Percentiles rank a stretch among this genome's conserved stretches.
phyloP scores from a whole-genome alignment of 2,888 invertebrate species.

The Podotricha telesiphe region DNA sequence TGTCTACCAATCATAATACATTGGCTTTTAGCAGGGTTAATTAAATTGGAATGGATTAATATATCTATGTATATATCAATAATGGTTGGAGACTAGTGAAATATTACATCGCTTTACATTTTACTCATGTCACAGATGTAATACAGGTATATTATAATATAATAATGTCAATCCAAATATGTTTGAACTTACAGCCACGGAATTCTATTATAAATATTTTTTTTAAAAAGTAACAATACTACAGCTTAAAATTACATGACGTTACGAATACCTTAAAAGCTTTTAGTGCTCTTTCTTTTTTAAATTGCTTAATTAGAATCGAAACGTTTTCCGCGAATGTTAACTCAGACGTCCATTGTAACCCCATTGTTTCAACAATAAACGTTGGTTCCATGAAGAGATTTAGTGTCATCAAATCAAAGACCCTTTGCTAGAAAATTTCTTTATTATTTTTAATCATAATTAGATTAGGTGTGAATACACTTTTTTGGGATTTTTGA shows the following conservation, averaged over 20 bases:
- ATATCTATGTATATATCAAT: too few relatives aligned
- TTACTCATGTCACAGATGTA: too few relatives aligned
- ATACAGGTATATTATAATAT: too few relatives aligned
- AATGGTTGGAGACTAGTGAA: too few relatives aligned
- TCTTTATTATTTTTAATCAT: not conserved
- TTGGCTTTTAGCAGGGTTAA: too few relatives aligned
- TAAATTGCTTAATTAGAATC: slow-evolving; percentile 76
- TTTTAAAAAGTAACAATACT: not conserved
- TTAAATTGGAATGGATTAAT: too few relatives aligned
- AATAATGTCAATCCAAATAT: too few relatives aligned
- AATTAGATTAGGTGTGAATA: not conserved
- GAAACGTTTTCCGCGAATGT: slow-evolving; percentile 76
- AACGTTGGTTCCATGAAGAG: slow-evolving; percentile 84
- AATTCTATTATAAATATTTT: not conserved
- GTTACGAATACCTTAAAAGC: slow-evolving; percentile 77
- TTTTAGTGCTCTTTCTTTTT: slow-evolving; percentile 78
- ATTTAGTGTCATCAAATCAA: slow-evolving; percentile 83
- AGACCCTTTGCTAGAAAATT: slow-evolving; percentile 78
- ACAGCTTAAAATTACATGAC: not conserved
- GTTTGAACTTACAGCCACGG: too few relatives aligned
- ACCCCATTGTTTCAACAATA: slow-evolving; percentile 75
- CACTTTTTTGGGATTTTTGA: too few relatives aligned
- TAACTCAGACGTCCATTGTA: slow-evolving; percentile 81
- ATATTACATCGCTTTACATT: too few relatives aligned
- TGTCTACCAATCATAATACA: too few relatives aligned